Evolutionary conservation across 1,140 invertebrate species (phyloP), one percentile per base, ranked within the genome.

Genomic region (Dendrolimus kikuchii): DNA sequence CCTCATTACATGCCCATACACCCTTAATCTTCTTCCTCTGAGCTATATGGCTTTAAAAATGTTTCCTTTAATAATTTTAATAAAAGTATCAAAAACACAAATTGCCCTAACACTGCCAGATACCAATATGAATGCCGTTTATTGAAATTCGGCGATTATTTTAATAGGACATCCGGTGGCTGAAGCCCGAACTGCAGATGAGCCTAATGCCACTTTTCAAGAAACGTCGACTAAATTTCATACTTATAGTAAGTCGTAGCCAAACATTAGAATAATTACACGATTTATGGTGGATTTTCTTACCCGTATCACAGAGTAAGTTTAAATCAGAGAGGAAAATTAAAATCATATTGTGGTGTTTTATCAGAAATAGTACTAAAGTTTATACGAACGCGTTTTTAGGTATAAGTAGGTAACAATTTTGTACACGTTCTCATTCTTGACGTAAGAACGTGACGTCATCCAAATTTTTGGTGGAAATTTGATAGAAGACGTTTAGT

Each of bases 121-220:
- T 68, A 70, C 69, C 53, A 66, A 64, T 59, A 73, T 75, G 74
- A 76, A 75, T 70, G 65, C 59, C 69, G 77, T 76, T 80, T 82
- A 82, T 80, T 82, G 79, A 81, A 82, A 80, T 76, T 65, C 74
- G 60, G 51, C 72, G 64, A 81, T 82, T 82, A 82, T 75, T 82
- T 77, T 82, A 81, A 82, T 82, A 74, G 71, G 65, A 79, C 71
- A 81, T 82, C 79, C 79, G 77, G 79, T 70, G 55, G 70, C 57
- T 60, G 62, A 67, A 54, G 56, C 61, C 57, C 62, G 60, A 69
- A 64, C 54, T 62, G 59, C 57, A 62, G 57, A 68, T 57, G 57
- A 48, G 60, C 40, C 55, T 75, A 74, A 72, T 69, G 64, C 57
- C 64, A 54, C 55, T 57, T 39, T 40, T 10, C 38, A 40, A 23